Base-by-base conservation (phyloP, 2,888 invertebrate genomes). In the Dynastes maya region DNA sequence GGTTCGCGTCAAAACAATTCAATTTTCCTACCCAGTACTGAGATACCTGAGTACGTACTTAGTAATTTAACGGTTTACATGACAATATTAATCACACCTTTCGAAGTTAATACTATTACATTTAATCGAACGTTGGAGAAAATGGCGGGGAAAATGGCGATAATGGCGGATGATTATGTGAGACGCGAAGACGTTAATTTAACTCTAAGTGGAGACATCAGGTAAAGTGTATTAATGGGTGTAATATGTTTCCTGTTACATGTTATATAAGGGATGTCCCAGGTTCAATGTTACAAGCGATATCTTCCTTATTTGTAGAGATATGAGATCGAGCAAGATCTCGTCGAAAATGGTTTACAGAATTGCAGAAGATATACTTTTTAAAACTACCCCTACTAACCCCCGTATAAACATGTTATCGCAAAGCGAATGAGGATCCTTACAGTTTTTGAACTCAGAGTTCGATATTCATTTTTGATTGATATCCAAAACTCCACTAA, bases 11-110 rank as follows among this genome's bases (percentile, higher is more conserved):
- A n/a, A 13, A 16, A n/a, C n/a, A 22, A n/a, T n/a, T 2, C 0
- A 55, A 13, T 6, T 55, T 2, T 55, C n/a, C 5, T 55, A n/a
- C 22, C 16, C 5, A 6, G 2, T 22, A n/a, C 0, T 55, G n/a
- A n/a, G 6, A 22, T 55, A 1, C n/a, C 22, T 51, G 9, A 68
- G 8, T 49, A 16, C 6, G 11, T 51, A 9, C 2, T 16, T 27
- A 11, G 49, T 5, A 49, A 45, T 45, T 45, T 99, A 81, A 97
- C 99, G 65, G 97, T 98, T 80, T 98, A 98, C 89, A 98, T 99
- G 83, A 99, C 99, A 1, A 22, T 22, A 22, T 16, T 16, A 16
- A 16, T 22, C 2, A 49, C 81, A 96, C 98, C 0, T 99, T 99
- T 51, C 2, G 2, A 45, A 16, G 67, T 49, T 9, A 6, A 6